Base-by-base conservation (phyloP, 2,888 invertebrate species). In the Nymphalis urticae region DNA sequence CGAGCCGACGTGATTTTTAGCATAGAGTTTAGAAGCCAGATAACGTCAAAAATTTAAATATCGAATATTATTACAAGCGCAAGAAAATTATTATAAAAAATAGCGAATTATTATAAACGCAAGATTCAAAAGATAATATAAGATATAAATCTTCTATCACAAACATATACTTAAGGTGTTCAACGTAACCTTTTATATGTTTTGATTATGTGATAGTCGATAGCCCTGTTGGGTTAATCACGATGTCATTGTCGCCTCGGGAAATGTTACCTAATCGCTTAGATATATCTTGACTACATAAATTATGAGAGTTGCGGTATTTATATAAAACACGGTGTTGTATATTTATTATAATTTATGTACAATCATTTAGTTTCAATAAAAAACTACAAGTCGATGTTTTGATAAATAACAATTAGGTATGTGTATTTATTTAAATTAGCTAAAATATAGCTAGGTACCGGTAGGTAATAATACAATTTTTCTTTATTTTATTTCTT, bases 201-300 rank as follows among this genome's bases (percentile, higher is more conserved):
- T 56, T 56, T 16, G 24, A 27, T 54, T 9, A 36, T 17, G 51
- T 66, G 47, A 50, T 53, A 70, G 27, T 32, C 27, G 27, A 32
- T 32, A 13, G 42, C 70, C 67, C 70, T 70, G 47, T 62, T 24
- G 56, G 60, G 21, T 58, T 53, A 63, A 69, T 56, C 62, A 54
- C 67, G 56, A 70, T 70, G 70, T 70, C 70, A 64, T 67, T 67
- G 70, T 63, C 64, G 59, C 64, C 61, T 67, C 48, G 56, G 53
- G 61, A 62, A 67, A 67, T 67, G 62, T 67, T 67, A 62, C 56
- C 62, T 67, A 67, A 67, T 67, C 66, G 62, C 62, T 62, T 62
- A 21, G 58, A 67, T 62, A 67, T 67, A 67, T 67, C 62, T 67
- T 6, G 62, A 62, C 66, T 66, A 56, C 67, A 48, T 48, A 54